Base-by-base conservation (phyloP, 1,140 invertebrate genomes). In the Ostrea denselamellosa region DNA sequence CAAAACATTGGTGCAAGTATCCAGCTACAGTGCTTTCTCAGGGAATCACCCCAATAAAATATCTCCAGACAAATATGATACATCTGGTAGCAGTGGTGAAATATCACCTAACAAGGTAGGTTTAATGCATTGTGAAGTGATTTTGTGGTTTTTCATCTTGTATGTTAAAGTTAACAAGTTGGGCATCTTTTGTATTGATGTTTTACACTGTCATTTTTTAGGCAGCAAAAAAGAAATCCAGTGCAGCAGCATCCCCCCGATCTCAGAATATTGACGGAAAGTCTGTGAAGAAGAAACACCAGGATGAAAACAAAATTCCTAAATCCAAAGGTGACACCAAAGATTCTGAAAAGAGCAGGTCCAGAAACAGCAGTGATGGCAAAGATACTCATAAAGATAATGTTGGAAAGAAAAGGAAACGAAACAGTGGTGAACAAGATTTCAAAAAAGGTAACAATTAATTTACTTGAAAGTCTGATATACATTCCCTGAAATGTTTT, bases 21-120 rank as follows among this genome's bases (percentile, higher is more conserved):
- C 88, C 19, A 90, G 91, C 87, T 91, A 91, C 83, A 90, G 89
- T 89, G 86, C 85, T 17, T 90, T 89, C 83, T 58, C 85, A 71
- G 83, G 54, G 81, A 87, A 83, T 52, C 68, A 22, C 12, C 25
- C 68, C 68, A 77, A 28, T 34, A 77, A 86, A 81, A 81, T 52
- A 83, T 68, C 86, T 51, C 54, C 86, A 83, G 54, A 83, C 10
- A 87, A 83, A 28, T 83, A 34, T 84, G 56, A 85, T n/a, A 34
- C 17, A 14, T 62, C 34, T 65, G 25, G 34, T 5, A 65, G 58
- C 44, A 44, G 54, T 65, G 58, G 34, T 8, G 28, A 85, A 65
- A 44, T 58, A 17, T 62, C 54, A 58, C 25, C 44, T 8, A 54
- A 9, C 7, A 83, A 83, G 82, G 82, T 51, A 53, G n/a, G 82